Conservation (phyloP, 2,113 vertebrate species). For the Siphamia tubifer region DNA sequence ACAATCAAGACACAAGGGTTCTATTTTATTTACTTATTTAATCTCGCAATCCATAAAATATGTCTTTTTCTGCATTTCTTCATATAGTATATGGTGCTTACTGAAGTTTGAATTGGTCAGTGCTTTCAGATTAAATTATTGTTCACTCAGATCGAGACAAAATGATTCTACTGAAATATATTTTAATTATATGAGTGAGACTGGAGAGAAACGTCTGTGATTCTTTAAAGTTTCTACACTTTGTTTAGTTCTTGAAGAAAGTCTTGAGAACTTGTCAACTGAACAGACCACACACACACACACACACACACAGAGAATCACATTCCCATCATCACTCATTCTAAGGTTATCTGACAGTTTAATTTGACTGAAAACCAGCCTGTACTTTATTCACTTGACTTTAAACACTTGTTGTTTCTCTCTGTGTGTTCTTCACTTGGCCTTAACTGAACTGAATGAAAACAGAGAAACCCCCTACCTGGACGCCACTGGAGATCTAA, state of each 20-base stretch:
- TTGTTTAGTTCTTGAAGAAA: not conserved
- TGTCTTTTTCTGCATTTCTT: no score
- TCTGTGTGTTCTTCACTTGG: slow-evolving; percentile 28
- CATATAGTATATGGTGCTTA: no score
- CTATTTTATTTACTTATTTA: no score
- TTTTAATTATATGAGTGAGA: not conserved
- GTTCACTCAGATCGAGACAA: not conserved
- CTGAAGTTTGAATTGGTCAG: no score
- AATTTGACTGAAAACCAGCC: slow-evolving; percentile 12
- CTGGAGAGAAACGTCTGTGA: not conserved
- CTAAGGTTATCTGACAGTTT: slow-evolving; percentile 2
- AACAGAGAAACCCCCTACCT: slow-evolving; percentile 35
- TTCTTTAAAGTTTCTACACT: not conserved
- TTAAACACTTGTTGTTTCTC: slow-evolving; percentile 18
- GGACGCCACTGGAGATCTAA: slow-evolving; percentile 51
- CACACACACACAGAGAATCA: not conserved
- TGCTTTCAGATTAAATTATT: not conserved
- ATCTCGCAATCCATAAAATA: no score
- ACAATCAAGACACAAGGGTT: no score
- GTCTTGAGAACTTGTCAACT: not conserved
- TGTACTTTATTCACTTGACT: not conserved
- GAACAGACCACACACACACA: not conserved
- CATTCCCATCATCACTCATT: not conserved
- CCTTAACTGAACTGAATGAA: slow-evolving; percentile 49
- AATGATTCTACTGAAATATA: not conserved